Base-by-base conservation (phyloP, 2,113 vertebrate species). In the Micromys minutus region DNA sequence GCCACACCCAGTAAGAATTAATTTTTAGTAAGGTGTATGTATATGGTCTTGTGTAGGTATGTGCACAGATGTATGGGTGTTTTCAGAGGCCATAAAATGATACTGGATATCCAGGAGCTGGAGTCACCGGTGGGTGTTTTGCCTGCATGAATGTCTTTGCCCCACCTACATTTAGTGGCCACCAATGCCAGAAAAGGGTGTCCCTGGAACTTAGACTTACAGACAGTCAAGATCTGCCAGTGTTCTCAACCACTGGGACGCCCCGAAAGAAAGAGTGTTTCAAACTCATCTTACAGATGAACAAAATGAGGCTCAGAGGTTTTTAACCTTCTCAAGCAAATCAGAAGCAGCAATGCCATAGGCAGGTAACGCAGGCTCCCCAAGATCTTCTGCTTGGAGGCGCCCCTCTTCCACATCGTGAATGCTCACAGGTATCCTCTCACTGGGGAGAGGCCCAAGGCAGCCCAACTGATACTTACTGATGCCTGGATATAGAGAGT, bases 401-500 rank as follows among this genome's bases (percentile, higher is more conserved):
- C 3, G 36, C 9, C 29, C n/a, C 36, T 59, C 39, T 29, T 52
- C 42, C 36, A 55, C 2, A 10, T 9, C 7, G 45, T n/a, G 8
- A 67, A 9, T 50, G 12, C 24, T 79, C 88, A 65, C 74, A 50
- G 57, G 12, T 26, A 12, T 21, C 36, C 52, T 59, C 21, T 29
- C 42, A 22, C 55, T 5, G 57, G 22, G 47, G 22, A 55, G 67
- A 36, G 36, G 15, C 8, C 42, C 69, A 29, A 55, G 55, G 77
- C 19, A 21, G 26, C 36, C 16, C 42, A 6, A 19, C 39, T 24
- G 36, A 17, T 10, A 4, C 45, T 63, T 55, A 50, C 67, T 42
- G 67, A 39, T 15, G 7, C 3, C 34, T 34, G 2, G 29, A 34
- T 0, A 3, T 6, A 1, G 34, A 3, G n/a, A 7, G 34, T 42